Conservation (phyloP, 2,113 vertebrate species). For the Eurystomus gularis region DNA sequence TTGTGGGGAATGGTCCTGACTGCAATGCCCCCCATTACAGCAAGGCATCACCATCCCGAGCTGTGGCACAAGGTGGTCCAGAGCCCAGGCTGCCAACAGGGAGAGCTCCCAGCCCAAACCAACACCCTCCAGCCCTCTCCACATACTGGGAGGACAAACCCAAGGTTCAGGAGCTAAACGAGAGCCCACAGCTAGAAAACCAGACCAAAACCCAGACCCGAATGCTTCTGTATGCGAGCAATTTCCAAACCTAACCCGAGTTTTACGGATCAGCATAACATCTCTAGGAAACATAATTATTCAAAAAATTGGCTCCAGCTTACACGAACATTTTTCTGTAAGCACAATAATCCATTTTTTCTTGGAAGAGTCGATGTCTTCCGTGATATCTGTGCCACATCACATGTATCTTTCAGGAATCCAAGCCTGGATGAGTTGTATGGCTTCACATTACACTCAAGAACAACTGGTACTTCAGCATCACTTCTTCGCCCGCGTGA, state of each 20-base stretch:
- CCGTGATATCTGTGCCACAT: not conserved
- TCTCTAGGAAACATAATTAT: not conserved
- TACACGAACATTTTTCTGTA: accelerated
- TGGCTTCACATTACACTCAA: not conserved
- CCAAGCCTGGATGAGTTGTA: accelerated
- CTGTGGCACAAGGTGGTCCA: not conserved
- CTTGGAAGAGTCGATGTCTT: not conserved
- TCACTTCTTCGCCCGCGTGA: not conserved
- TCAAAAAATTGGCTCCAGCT: not conserved
- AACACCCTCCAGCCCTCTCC: not conserved
- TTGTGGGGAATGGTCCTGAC: not conserved
- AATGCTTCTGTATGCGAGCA: accelerated
- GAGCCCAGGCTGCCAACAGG: not conserved
- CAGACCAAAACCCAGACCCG: not conserved
- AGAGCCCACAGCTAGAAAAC: not conserved
- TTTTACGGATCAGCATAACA: not conserved
- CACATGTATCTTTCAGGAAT: not conserved
- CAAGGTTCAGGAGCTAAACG: not conserved
- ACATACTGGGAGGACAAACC: accelerated
- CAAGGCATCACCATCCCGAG: not conserved
- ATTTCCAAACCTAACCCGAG: not conserved
- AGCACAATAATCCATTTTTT: not conserved
- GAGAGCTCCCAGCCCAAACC: not conserved
- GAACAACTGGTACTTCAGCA: not conserved
- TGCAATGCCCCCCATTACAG: accelerated